These are phyloP conservation scores for Drosophila fuyamai DNA, from an alignment of 1,140 invertebrate genomes.

Conservation along the genomic window DNA sequence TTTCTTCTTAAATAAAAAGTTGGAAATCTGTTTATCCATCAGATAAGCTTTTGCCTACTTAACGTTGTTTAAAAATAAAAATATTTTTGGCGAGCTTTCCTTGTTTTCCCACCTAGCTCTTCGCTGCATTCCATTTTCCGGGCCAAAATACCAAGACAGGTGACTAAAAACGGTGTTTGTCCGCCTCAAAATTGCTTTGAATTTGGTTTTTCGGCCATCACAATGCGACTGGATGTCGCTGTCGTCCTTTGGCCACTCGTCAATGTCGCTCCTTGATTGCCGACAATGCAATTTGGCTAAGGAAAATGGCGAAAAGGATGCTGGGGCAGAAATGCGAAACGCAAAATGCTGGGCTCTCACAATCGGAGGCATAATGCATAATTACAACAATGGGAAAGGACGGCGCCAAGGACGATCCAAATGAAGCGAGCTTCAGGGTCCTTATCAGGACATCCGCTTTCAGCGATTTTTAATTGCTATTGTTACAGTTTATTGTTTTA, in stretches of 20 bases:
- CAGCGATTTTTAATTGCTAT: slow-evolving; percentile 82
- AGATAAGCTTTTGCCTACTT: no score
- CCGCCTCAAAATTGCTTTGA: slow-evolving; percentile 5
- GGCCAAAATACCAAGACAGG: slow-evolving; percentile 1
- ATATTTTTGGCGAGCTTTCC: background rate
- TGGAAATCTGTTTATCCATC: no score
- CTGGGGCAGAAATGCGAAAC: background rate
- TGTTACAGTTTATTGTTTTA: slow-evolving; percentile 82
- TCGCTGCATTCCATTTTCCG: background rate
- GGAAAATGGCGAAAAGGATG: slow-evolving; percentile 39
- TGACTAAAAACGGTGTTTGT: slow-evolving; percentile 22
- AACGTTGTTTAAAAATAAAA: no score
- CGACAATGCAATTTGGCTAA: slow-evolving; percentile 39
- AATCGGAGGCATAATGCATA: slow-evolving; percentile 69
- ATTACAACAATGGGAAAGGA: slow-evolving; percentile 67
- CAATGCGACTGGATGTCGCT: slow-evolving; percentile 14
- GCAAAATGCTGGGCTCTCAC: slow-evolving; percentile 16
- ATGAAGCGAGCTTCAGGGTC: slow-evolving; percentile 49
- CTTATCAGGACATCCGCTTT: slow-evolving; percentile 81
- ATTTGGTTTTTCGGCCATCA: background rate
- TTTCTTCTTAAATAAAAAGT: no score
- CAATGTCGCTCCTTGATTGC: slow-evolving; percentile 46
- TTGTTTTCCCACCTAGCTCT: background rate
- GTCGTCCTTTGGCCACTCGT: slow-evolving; percentile 29
- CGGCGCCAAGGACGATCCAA: slow-evolving; percentile 60